Base-by-base conservation (phyloP, 2,888 invertebrate species). In the Chrysina gloriosa region DNA sequence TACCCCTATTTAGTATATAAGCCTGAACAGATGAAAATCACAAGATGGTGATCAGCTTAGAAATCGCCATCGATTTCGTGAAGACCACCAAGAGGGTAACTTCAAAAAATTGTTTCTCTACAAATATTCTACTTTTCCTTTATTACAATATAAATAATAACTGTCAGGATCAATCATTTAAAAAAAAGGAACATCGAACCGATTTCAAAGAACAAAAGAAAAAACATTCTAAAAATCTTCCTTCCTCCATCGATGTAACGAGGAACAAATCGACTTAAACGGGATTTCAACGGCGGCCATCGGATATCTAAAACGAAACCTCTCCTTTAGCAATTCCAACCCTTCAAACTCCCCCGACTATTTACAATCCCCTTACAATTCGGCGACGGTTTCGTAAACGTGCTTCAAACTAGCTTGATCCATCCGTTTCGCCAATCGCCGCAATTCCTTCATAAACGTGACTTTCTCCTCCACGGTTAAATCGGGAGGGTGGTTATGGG, bases 401-500 rank as follows among this genome's bases (percentile, higher is more conserved):
- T 76, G 76, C 72, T 78, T 80, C 68, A 81, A 47, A 5, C 66
- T 7, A 76, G 23, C 52, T 5, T 65, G 45, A 3, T 39, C 34
- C 68, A 68, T 68, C 27, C 48, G 25, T 9, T 54, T 48, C 2
- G 77, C 77, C 2, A 77, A 77, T n/a, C 67, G 70, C 63, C 76
- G 79, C 47, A 80, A 71, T 61, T 77, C 76, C 58, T 73, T 74
- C 4, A 79, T 66, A 66, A 81, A 81, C 0, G 71, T 72, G 36
- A 79, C 76, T 69, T 77, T 78, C 52, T 80, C 78, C 63, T 75
- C 76, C 2, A 78, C 79, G 65, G 77, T 77, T 16, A 74, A 61
- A 71, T 81, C 79, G 0, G 79, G 79, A 1, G 79, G 79, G 70
- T 81, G 81, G 71, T 81, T 81, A 63, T 81, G 80, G 5, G 75